Evolutionary conservation across 2,113 vertebrate genomes (phyloP), one percentile per base, ranked within the genome.

Genomic region (Conger conger): DNA sequence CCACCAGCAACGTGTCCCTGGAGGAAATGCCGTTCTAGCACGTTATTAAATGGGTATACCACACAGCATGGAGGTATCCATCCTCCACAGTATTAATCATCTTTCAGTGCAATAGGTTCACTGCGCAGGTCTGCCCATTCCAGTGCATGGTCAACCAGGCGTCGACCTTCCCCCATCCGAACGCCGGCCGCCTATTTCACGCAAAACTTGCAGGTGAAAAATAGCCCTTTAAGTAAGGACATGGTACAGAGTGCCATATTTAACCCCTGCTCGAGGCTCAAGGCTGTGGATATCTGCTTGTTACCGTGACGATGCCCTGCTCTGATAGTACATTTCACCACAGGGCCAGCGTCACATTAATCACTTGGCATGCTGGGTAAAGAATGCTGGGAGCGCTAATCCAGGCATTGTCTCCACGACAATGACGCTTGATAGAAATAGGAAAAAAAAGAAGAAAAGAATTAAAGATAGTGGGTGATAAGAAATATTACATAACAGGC

Each of bases 301-400:
- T 87, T 87, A 78, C 85, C 54, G 84, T 81, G 83, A 80, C 50
- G 80, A 86, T 86, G 80, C 83, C 73, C 40, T 78, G 37, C 4
- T 81, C 50, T 40, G 84, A 82, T 85, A 82, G 33, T 45, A 79
- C 54, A 37, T 85, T 85, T 82, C 84, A 86, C 35, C 33, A 27
- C 11, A 1, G 40, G 73, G 18, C 40, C 87, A 84, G 76, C 42
- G 68, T 23, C 60, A 63, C 86, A 83, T 88, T 84, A 82, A 86
- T 89, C 88, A 89, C 77, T 86, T 84, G 76, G 83, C 40, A 77
- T 84, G 84, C 23, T 60, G 60, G 38, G 84, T 86, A 86, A 87
- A 45, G 83, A 83, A 87, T 85, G 76, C 68, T 27, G 37, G 35
- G 68, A 76, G 37, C 80, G 80, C 45, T 42, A 76, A 33, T 84